Conservation (phyloP, 2,888 invertebrate genomes). For the Trisateles emortualis region DNA sequence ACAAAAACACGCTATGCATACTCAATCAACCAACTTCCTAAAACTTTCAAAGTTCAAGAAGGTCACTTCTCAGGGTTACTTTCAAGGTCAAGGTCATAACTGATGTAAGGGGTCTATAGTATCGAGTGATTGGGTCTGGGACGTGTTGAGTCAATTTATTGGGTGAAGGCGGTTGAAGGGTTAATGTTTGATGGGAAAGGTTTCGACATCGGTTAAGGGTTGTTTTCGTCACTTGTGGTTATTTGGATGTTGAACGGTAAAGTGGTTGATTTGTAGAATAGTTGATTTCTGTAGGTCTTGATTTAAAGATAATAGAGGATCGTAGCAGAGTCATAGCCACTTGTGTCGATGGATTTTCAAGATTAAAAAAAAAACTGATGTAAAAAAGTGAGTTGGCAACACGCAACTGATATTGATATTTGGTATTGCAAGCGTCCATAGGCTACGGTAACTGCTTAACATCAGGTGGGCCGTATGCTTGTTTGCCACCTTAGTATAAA, state of each 20-base stretch:
- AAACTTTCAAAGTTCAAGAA: conserved; percentile 11
- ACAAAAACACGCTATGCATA: not conserved
- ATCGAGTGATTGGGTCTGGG: conserved; percentile 37
- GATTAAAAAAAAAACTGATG: too few species aligned
- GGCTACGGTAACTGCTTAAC: too few species aligned
- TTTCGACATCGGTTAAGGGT: conserved; percentile 13
- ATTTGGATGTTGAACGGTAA: not conserved
- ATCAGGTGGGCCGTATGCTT: too few species aligned
- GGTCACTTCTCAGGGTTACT: conserved; percentile 1
- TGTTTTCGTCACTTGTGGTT: conserved; percentile 15
- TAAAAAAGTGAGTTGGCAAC: too few species aligned
- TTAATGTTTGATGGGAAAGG: conserved; percentile 35
- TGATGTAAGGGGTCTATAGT: conserved; percentile 31
- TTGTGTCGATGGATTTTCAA: too few species aligned
- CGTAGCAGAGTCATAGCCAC: too few species aligned
- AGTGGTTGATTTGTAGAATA: not conserved
- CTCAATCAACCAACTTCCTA: conserved; percentile 7
- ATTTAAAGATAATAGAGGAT: not conserved
- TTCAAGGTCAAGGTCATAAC: conserved; percentile 20
- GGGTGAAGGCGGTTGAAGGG: conserved; percentile 23
- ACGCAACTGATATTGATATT: too few species aligned
- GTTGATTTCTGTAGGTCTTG: not conserved
- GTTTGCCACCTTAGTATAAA: too few species aligned
- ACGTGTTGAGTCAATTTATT: conserved; percentile 35
- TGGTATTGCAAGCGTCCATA: too few species aligned